phyloP scores from a whole-genome alignment of 2,797 vertebrate species.

The Pseudomugil gertrudae region DNA sequence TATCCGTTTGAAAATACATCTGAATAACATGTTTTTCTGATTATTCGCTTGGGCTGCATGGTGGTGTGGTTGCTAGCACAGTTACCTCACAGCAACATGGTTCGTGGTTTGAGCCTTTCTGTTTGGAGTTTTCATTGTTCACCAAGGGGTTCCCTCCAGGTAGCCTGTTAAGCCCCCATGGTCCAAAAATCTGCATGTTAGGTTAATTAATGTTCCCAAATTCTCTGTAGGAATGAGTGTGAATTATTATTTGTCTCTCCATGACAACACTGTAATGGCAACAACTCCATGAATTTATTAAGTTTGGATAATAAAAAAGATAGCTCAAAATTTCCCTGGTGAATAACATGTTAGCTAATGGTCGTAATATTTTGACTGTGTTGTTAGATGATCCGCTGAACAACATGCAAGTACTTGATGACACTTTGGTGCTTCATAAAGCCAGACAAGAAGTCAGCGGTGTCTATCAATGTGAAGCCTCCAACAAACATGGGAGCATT shows the following conservation, averaged over 20 bases:
- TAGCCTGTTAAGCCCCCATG: background rate
- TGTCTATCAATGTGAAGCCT: slow-evolving; percentile 92
- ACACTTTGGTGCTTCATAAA: slow-evolving; percentile 76
- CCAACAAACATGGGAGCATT: slow-evolving; percentile 88
- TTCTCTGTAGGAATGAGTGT: background rate
- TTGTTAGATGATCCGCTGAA: slow-evolving; percentile 64
- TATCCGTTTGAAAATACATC: background rate
- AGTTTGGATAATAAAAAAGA: background rate
- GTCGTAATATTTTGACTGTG: slow-evolving; percentile 7
- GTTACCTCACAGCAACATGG: background rate
- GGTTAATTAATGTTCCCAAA: background rate
- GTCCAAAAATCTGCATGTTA: background rate
- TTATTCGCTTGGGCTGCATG: background rate
- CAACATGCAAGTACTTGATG: slow-evolving; percentile 65
- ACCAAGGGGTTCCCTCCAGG: background rate
- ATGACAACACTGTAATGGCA: background rate
- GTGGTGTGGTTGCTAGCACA: background rate
- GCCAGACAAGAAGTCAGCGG: slow-evolving; percentile 85
- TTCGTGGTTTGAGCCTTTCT: background rate
- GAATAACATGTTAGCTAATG: background rate
- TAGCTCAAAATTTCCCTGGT: background rate
- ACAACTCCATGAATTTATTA: background rate
- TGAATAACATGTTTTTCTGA: background rate
- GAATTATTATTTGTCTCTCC: background rate
- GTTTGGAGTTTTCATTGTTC: background rate